Conservation (phyloP, 2,888 invertebrate species). For the Strigamia maritima region DNA sequence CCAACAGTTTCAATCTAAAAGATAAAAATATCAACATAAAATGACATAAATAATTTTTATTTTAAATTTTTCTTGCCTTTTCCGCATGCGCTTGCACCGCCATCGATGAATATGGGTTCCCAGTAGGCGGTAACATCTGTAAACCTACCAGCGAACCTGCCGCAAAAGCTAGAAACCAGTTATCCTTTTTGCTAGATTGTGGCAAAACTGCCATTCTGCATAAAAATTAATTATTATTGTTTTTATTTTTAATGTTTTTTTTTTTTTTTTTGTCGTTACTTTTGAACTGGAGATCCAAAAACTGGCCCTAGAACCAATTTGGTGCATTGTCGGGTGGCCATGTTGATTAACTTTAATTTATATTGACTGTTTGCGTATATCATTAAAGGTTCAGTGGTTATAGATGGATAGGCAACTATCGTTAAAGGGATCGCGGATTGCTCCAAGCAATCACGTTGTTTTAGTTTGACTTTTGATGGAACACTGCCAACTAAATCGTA, state of each 20-base stretch:
- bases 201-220: slow-evolving; percentile 45
- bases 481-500: slow-evolving; percentile 7
- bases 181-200: slow-evolving; percentile 52
- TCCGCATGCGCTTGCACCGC: slow-evolving; percentile 65
- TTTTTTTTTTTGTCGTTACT: neutral
- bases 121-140: slow-evolving; percentile 67
- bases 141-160: slow-evolving; percentile 66
- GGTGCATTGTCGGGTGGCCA: slow-evolving; percentile 63
- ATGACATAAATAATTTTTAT: neutral
- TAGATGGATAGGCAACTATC: slow-evolving; percentile 56
- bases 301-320: slow-evolving; percentile 67
- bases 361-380: slow-evolving; percentile 54
- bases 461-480: slow-evolving; percentile 43
- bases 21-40: neutral
- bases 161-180: slow-evolving; percentile 61
- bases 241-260: no score
- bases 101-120: slow-evolving; percentile 68
- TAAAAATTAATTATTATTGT: no score
- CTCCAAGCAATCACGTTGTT: slow-evolving; percentile 61
- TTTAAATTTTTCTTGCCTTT: slow-evolving; percentile 56
- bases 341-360: slow-evolving; percentile 68
- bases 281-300: slow-evolving; percentile 61
- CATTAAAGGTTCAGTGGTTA: slow-evolving; percentile 49
- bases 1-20: slow-evolving; percentile 47
- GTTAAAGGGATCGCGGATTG: slow-evolving; percentile 62